Conservation (phyloP, 2,113 vertebrate species). For the Oreocharis arfaki region DNA sequence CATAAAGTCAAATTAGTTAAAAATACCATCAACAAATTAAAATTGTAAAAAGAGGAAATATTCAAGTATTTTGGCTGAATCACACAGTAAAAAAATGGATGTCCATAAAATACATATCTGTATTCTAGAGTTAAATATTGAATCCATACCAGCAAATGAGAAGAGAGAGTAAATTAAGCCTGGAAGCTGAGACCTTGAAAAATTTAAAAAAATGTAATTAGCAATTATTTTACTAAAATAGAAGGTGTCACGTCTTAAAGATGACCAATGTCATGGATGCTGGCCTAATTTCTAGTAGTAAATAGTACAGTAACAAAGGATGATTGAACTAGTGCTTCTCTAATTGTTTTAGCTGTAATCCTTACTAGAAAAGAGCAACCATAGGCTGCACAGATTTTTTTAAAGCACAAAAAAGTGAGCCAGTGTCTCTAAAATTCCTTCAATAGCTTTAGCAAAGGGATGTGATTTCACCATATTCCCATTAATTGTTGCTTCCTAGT, state of each 20-base stretch:
- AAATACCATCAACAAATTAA: background rate
- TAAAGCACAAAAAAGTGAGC: background rate
- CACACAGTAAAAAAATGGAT: background rate
- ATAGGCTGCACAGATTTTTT: background rate
- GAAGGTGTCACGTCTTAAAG: background rate
- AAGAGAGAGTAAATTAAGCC: background rate
- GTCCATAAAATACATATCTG: background rate
- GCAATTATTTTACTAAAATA: background rate
- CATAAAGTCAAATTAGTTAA: background rate
- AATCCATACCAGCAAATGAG: background rate
- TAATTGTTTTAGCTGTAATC: background rate
- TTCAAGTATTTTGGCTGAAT: background rate
- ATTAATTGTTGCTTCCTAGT: background rate
- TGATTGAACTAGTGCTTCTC: background rate
- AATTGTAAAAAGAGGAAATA: background rate
- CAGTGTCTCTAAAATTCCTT: background rate
- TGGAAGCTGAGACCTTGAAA: background rate
- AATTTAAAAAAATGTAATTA: background rate
- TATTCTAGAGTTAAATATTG: background rate
- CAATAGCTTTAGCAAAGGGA: background rate
- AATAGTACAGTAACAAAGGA: background rate
- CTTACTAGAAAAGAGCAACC: background rate
- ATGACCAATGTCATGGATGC: background rate
- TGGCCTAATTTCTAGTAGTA: background rate
- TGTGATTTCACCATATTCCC: background rate